Evolutionary conservation across 2,888 invertebrate species (phyloP).

Genomic region (Acanthosepion pharaonis): DNA sequence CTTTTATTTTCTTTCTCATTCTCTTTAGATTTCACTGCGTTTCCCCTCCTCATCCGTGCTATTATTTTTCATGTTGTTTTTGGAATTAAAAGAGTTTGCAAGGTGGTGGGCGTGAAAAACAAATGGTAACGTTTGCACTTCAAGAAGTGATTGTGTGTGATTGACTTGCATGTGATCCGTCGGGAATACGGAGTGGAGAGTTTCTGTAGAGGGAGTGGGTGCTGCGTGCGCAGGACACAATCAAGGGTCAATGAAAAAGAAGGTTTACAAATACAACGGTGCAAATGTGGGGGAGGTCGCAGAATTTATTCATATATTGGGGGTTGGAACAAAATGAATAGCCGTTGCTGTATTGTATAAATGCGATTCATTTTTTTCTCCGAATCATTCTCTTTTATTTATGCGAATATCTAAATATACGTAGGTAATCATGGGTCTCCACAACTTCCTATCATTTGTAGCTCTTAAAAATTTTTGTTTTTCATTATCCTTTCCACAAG

Average conservation of each 20-base stretch:
- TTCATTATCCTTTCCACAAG: too few species aligned
- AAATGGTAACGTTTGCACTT: not conserved
- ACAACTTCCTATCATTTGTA: too few species aligned
- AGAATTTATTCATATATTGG: not conserved
- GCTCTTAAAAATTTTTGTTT: too few species aligned
- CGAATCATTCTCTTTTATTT: too few species aligned
- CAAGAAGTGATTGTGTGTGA: slow-evolving; percentile 33
- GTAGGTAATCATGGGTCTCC: too few species aligned
- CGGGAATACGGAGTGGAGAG: not conserved
- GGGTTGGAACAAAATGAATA: too few species aligned
- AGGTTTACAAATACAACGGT: not conserved
- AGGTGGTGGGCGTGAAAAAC: not conserved
- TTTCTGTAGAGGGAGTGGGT: not conserved
- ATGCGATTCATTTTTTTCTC: too few species aligned
- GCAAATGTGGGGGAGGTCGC: not conserved
- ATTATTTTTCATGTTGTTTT: not conserved
- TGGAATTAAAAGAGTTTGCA: not conserved
- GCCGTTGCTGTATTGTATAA: too few species aligned
- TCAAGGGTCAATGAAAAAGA: not conserved
- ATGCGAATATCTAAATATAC: too few species aligned
- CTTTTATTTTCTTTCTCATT: not conserved
- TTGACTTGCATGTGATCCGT: not conserved
- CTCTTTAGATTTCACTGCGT: not conserved
- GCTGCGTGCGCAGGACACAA: not conserved
- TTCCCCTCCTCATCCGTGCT: not conserved